Conservation (phyloP, 2,888 invertebrate genomes). For the Malachius bipustulatus region DNA sequence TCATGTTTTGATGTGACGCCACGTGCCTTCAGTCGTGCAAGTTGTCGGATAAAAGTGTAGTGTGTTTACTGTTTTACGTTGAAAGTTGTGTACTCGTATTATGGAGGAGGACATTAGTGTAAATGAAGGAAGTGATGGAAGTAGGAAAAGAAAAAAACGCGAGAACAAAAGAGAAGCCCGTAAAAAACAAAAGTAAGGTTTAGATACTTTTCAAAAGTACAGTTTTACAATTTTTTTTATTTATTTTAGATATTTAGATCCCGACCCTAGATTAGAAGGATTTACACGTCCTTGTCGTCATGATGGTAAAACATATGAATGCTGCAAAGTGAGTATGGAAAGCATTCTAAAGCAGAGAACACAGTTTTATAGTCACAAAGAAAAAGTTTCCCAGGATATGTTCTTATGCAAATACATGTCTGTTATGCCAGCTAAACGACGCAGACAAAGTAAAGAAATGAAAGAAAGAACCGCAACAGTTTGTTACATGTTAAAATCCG, state of each 20-base stretch:
- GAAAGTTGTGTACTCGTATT: background rate
- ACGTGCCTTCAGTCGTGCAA: too few species aligned
- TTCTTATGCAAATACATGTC: background rate
- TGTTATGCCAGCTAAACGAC: conserved; percentile 6
- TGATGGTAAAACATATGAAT: conserved; percentile 2
- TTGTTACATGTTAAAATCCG: conserved; percentile 6
- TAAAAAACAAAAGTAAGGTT: conserved; percentile 2
- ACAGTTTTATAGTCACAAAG: background rate
- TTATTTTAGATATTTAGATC: background rate
- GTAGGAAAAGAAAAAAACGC: conserved; percentile 2
- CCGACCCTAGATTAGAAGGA: conserved; percentile 1
- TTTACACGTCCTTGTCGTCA: conserved; percentile 2
- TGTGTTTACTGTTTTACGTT: conserved; percentile 1
- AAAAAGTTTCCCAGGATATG: background rate
- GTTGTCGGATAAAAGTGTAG: too few species aligned
- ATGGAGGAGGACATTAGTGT: background rate
- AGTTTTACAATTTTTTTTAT: background rate
- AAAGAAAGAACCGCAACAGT: conserved; percentile 4
- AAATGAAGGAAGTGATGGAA: background rate
- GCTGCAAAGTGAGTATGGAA: conserved; percentile 2
- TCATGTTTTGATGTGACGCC: too few species aligned
- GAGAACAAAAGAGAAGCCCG: conserved; percentile 2
- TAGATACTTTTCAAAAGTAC: background rate
- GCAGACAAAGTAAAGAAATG: conserved; percentile 2
- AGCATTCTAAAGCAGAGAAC: background rate